Percentiles rank a stretch among this genome's conserved stretches.
phyloP scores from a whole-genome alignment of 2,113 vertebrate species.

The Physeter macrocephalus region DNA sequence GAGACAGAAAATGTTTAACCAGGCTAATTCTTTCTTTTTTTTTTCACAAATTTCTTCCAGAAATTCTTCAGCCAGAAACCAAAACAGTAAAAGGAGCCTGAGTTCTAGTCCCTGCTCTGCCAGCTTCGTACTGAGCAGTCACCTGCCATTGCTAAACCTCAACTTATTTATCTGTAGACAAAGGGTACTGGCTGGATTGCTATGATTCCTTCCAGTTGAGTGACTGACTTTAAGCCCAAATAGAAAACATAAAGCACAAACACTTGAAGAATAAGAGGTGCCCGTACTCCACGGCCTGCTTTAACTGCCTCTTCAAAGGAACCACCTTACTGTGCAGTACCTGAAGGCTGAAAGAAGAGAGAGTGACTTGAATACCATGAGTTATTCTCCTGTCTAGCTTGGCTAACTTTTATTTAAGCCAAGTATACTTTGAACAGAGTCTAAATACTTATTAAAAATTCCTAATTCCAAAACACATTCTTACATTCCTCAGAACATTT shows the following conservation, averaged over 20 bases:
- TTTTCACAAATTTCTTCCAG: not conserved
- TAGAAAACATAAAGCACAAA: not conserved
- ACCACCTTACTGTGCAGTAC: not conserved
- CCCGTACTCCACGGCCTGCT: not conserved
- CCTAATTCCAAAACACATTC: not conserved
- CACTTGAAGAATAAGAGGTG: conserved; percentile 29
- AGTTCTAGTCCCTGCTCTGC: not conserved
- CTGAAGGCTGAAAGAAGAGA: not conserved
- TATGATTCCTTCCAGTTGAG: not conserved
- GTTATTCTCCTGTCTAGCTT: not conserved
- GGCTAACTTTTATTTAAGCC: not conserved
- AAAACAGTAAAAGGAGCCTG: conserved; percentile 19
- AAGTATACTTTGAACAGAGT: not conserved
- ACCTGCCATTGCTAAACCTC: not conserved
- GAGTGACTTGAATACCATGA: not conserved
- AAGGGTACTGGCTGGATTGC: not conserved
- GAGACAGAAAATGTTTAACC: not conserved
- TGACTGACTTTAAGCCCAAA: not conserved
- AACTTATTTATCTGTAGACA: not conserved
- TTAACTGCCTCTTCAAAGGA: conserved; percentile 39
- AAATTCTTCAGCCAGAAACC: conserved; percentile 6
- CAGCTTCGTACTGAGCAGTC: not conserved
- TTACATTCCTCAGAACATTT: not conserved
- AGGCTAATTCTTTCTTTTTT: not conserved
- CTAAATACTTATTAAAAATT: not conserved